Base-by-base conservation (phyloP, 2,797 vertebrate species). In the Tarsius wallacei region DNA sequence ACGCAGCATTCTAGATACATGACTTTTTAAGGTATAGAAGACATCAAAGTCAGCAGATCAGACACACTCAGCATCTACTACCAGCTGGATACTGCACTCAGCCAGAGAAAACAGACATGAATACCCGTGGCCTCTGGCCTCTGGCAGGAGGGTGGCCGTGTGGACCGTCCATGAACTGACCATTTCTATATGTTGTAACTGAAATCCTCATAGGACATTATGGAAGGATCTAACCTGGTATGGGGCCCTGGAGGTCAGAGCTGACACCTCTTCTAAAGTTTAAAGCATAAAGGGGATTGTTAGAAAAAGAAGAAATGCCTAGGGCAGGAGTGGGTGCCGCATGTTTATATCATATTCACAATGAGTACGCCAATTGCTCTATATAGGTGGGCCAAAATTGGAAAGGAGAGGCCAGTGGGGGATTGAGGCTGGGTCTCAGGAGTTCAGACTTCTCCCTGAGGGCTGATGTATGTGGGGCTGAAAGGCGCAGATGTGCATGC, bases 21-120 rank as follows among this genome's bases (percentile, higher is more conserved):
- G n/a, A 42, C 42, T 86, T 91, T 49, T 63, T 31, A 93, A 94
- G 83, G 51, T 76, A 61, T 53, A 57, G 13, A 90, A 77, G 78
- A 53, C 64, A 9, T 73, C 61, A 51, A 94, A 88, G 51, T 90
- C 47, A 91, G 19, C 3, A 31, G 7, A 90, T 66, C 11, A 78
- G 77, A 90, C 49, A 49, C 28, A 91, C 51, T 84, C 16, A 33
- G 61, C 2, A 81, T 16, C 36, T 66, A 33, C 16, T 51, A 36
- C 22, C 47, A 80, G 24, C 63, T 49, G 4, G 92, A 5, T 4
- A 31, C n/a, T 47, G 55, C 12, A 0, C n/a, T 73, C 19, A 47
- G 28, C 11, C 33, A 0, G 9, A 94, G 82, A 63, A 57, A 57
- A 70, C 26, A 86, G 42, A 42, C 47, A 63, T 24, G 12, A 74